Percentiles rank a stretch among this genome's conserved stretches.
Conservation (phyloP, 2,888 invertebrate genomes). For the Adineta ricciae region DNA sequence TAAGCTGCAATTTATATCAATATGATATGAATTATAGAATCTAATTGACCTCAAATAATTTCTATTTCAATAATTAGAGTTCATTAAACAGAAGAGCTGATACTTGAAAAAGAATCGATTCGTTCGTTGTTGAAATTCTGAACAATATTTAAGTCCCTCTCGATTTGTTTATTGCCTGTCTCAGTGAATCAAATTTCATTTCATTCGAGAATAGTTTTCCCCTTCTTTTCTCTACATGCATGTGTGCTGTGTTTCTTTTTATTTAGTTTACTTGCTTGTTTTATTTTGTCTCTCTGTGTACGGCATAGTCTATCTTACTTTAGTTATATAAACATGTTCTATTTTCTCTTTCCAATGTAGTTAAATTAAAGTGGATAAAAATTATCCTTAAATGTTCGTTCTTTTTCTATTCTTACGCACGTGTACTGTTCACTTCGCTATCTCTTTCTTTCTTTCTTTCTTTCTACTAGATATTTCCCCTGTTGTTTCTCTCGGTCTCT, state of each 20-base stretch:
- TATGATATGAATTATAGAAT: neutral
- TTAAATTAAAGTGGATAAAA: too few relatives aligned
- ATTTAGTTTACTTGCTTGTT: neutral
- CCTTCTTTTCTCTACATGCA: neutral
- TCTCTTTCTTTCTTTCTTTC: neutral
- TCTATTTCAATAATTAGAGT: neutral
- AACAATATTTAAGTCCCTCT: too few relatives aligned
- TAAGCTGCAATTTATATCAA: neutral
- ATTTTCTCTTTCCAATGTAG: too few relatives aligned
- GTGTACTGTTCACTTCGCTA: neutral
- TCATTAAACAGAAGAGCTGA: neutral
- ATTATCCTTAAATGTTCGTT: too few relatives aligned
- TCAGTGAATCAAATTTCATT: neutral
- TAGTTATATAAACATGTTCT: too few relatives aligned
- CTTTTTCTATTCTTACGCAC: neutral
- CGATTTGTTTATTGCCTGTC: neutral
- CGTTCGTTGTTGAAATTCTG: neutral
- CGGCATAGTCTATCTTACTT: too few relatives aligned
- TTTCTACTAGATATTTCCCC: neutral
- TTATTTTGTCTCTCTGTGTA: neutral
- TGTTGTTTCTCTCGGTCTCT: too few relatives aligned
- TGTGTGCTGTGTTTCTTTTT: neutral
- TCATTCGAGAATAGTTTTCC: neutral
- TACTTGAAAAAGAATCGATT: neutral
- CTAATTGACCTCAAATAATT: neutral